Evolutionary conservation across 2,888 invertebrate species (phyloP), one percentile per base, ranked within the genome.

Genomic region (Aspidiotus destructor): DNA sequence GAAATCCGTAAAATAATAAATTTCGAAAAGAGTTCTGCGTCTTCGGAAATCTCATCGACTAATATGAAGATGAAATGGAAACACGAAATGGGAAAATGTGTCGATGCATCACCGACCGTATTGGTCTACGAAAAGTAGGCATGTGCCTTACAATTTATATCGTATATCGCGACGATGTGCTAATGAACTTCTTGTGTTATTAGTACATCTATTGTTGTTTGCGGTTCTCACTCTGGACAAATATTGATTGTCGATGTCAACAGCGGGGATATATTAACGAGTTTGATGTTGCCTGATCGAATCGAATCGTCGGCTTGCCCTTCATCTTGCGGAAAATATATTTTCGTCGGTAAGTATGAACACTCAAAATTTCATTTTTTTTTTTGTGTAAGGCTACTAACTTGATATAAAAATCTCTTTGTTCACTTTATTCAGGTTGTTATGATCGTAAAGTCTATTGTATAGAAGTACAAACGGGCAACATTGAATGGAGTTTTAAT

Each of bases 151-250:
- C 42, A 61, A 61, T 28, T 16, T 11, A 52, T 16, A 28, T 40
- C 52, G 2, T 8, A 13, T 48, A 48, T 10, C 40, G 28, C 10
- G 28, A 53, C 41, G 11, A 15, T 53, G 54, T 9, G 5, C 28
- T 5, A 28, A 28, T 28, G 5, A 28, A 28, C 5, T 28, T 28
- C 5, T 1, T 28, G 28, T 28, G 28, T 28, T 28, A 28, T 28
- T 28, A 54, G 28, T 11, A 9, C 10, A 7, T 28, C 15, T 16
- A 48, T 78, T 68, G 78, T 83, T 7, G 80, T 82, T 52, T 82
- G 86, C 70, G 88, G 87, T 8, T 85, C 86, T 62, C 93, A 92
- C 78, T 88, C 92, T 0, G 86, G 88, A 60, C 79, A 81, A 71
- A 80, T 92, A 70, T 78, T 81, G 40, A 83, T 87, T 28, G 74